Conservation (phyloP, 2,797 vertebrate genomes). For the Merluccius polli region DNA sequence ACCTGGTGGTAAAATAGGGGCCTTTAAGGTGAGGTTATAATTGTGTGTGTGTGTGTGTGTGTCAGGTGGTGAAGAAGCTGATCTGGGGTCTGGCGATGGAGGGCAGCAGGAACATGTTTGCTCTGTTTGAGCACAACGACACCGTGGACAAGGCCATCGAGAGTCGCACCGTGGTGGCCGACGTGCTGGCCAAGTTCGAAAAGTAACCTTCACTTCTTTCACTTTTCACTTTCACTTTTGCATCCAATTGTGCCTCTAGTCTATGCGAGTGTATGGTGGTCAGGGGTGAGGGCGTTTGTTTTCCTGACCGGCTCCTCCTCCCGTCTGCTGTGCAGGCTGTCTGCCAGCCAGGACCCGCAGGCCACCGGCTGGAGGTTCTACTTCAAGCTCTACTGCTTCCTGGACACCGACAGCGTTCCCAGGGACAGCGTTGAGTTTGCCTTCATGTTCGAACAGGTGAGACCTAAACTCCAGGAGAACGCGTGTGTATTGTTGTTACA, state of each 20-base stretch:
- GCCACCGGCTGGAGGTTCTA: constrained; percentile 90
- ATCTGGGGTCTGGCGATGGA: constrained; percentile 86
- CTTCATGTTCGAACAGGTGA: constrained; percentile 98
- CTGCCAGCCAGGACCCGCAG: constrained; percentile 74
- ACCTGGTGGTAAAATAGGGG: too few species aligned
- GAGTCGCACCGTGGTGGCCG: constrained; percentile 88
- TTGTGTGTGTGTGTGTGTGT: constrained; percentile 15
- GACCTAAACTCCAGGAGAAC: background rate
- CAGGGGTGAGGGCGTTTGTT: background rate
- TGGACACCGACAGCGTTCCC: constrained; percentile 88
- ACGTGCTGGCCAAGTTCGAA: constrained; percentile 94
- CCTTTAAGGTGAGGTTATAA: too few species aligned
- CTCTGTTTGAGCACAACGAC: constrained; percentile 83
- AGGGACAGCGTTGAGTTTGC: constrained; percentile 95
- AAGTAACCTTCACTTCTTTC: constrained; percentile 73
- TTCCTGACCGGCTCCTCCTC: background rate
- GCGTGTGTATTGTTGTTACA: too few species aligned
- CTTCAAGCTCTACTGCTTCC: constrained; percentile 98
- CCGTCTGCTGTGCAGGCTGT: constrained; percentile 66
- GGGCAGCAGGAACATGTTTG: constrained; percentile 87
- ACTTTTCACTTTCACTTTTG: background rate
- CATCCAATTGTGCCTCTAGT: background rate
- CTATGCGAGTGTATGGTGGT: background rate
- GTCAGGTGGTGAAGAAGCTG: constrained; percentile 85
- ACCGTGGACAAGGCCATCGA: constrained; percentile 89